Base-by-base conservation (phyloP, 1,140 invertebrate species). In the Lepidurus arcticus region DNA sequence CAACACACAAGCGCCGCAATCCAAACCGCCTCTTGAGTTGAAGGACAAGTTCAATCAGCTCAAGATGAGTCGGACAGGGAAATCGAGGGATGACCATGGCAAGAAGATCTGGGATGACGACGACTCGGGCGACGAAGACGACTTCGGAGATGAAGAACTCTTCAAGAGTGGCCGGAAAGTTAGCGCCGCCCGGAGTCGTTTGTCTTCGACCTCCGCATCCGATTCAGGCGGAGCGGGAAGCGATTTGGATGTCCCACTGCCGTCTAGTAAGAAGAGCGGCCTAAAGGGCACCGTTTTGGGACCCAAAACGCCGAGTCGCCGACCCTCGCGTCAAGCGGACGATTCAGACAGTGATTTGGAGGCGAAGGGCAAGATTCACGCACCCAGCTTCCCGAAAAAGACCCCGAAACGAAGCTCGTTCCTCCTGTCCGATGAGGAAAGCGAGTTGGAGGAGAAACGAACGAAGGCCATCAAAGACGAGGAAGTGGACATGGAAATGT, bases 41-140 rank as follows among this genome's bases (percentile, higher is more conserved):
- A 93, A 94, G 84, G 93, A 94, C 24, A 95, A 95, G 85, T 95
- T 96, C 82, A 92, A 91, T 82, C 92, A 94, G 82, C 83, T 96
- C 47, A 95, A 96, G 83, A 92, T 95, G 84, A 93, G 92, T 24
- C 81, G 85, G 78, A 82, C 53, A 76, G 78, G 6, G 80, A 81
- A 80, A 45, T 81, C 81, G 73, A 81, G 82, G 73, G 81, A 80
- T 2, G 76, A 74, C 26, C 78, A 76, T 21, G 77, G 78, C n/a
- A 76, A 47, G 11, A 79, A 78, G 16, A 82, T 81, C 24, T 53
- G 81, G 53, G 81, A 80, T 47, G 80, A 78, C 9, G 81, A 82
- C 13, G 73, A 74, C 13, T 16, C 21, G 8, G 53, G 21, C 16
- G 53, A 65, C 9, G 53, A 65, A 21, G 16, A 21, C 53, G 21